Evolutionary conservation across 2,888 invertebrate genomes (phyloP).

Genomic region (Eucera pruinosa): DNA sequence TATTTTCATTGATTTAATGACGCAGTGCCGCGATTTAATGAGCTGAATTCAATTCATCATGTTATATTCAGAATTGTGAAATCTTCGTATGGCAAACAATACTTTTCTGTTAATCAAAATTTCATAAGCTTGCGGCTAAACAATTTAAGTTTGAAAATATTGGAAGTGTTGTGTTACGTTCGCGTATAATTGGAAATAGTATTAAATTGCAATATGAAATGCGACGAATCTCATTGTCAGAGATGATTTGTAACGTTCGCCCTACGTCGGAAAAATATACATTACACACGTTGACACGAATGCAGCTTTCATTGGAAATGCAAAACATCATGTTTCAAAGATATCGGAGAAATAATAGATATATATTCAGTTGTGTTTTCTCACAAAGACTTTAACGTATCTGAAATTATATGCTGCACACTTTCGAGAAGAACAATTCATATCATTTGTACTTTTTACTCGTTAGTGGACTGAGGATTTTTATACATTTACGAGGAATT

Average conservation of each 20-base stretch:
- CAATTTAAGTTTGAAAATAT: not conserved
- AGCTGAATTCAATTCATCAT: too few relatives aligned
- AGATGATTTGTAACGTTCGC: not conserved
- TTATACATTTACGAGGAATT: too few relatives aligned
- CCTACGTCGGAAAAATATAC: not conserved
- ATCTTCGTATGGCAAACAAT: not conserved
- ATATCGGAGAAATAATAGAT: not conserved
- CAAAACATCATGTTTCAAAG: constrained; percentile 7
- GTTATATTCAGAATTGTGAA: not conserved
- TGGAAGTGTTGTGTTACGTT: not conserved
- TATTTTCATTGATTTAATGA: too few relatives aligned
- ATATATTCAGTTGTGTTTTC: not conserved
- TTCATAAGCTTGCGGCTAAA: not conserved
- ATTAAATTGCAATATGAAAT: not conserved
- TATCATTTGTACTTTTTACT: too few relatives aligned
- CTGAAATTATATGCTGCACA: not conserved
- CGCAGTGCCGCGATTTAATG: too few relatives aligned
- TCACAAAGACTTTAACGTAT: not conserved
- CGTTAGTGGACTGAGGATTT: too few relatives aligned
- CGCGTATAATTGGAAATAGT: constrained; percentile 4
- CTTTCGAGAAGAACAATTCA: not conserved
- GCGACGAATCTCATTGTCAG: constrained; percentile 3
- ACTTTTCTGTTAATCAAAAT: not conserved
- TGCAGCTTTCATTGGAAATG: not conserved
- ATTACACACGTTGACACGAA: not conserved